Conservation (phyloP, 2,888 invertebrate genomes). For the Biston stratarius region DNA sequence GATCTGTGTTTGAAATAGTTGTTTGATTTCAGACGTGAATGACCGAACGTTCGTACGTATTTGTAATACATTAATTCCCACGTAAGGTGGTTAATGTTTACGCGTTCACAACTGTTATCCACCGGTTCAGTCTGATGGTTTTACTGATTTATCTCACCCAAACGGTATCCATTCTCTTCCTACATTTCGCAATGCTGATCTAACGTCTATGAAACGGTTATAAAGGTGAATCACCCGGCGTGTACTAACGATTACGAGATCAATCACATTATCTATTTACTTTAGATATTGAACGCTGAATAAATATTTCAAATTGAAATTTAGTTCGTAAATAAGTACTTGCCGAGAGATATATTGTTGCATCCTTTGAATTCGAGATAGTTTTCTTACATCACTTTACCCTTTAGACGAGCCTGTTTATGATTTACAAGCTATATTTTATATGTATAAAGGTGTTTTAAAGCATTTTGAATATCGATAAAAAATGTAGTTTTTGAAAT, state of each 20-base stretch:
- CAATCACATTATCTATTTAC: slow-evolving; percentile 34
- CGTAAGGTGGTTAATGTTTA: slow-evolving; percentile 34
- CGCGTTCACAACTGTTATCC: slow-evolving; percentile 53
- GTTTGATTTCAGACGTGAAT: slow-evolving; percentile 4
- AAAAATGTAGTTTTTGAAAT: too few relatives aligned
- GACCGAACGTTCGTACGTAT: slow-evolving; percentile 12
- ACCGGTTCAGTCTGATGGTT: slow-evolving; percentile 60
- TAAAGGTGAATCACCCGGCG: slow-evolving; percentile 57
- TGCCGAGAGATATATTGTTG: slow-evolving; percentile 24
- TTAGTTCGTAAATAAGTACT: slow-evolving; percentile 22
- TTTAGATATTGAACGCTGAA: slow-evolving; percentile 28
- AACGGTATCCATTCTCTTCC: slow-evolving; percentile 65
- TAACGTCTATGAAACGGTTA: slow-evolving; percentile 58
- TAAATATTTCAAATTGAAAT: slow-evolving; percentile 31
- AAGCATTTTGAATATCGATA: too few relatives aligned
- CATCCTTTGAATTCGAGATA: slow-evolving; percentile 13
- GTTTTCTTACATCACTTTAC: slow-evolving; percentile 4
- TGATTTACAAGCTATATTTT: too few relatives aligned
- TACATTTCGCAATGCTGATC: slow-evolving; percentile 67
- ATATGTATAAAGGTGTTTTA: neutral
- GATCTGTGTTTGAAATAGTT: slow-evolving; percentile 1
- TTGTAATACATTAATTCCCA: slow-evolving; percentile 21
- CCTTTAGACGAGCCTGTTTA: neutral
- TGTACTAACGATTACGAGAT: slow-evolving; percentile 37
- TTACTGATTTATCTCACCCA: slow-evolving; percentile 70